Evolutionary conservation across 2,797 vertebrate genomes (phyloP), one percentile per base, ranked within the genome.

Genomic region (Melanotaenia pygmaea): DNA sequence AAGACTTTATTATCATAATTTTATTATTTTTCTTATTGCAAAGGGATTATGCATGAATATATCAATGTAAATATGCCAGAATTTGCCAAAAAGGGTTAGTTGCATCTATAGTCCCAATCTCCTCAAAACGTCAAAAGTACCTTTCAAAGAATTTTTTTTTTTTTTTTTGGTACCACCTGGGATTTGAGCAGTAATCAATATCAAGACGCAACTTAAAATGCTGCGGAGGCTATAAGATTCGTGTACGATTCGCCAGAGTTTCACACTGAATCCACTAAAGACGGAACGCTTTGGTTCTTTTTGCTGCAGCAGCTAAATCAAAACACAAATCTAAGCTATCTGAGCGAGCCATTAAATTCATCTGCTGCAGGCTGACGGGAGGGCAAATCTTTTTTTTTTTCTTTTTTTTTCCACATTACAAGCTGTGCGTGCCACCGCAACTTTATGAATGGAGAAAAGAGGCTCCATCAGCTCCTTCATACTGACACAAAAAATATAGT

Each of bases 381-480:
- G 57, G 32, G 43, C 34, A 57, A 72, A 73, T 30, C 1, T 3
- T 5, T 20, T 67, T 30, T 28, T 28, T 20, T 67, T 28, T 28
- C 3, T 28, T 28, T 30, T 79, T 79, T 65, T 81, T 79, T 77
- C 66, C 64, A 67, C 73, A 13, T 14, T 43, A 64, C 68, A 70
- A 77, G 16, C 60, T 64, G 51, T 64, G 80, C 71, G 51, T 59
- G 64, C 77, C 76, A 76, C 83, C 80, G 60, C 78, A 77, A 86
- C 86, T 93, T 92, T 86, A 91, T 91, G 91, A 93, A 92, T 93
- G 91, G 80, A 83, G 72, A 43, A 45, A 83, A 77, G 88, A 64
- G 56, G 58, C 81, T 84, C 54, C 76, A 76, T 72, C 83, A 77
- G 74, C 76, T 69, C 37, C 38, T 69, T 26, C 62, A 54, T 32